Percentiles rank a stretch among this genome's conserved stretches.
These are phyloP conservation scores for Cenopis cana DNA, from an alignment of 2,888 invertebrate species.

Conservation along the genomic window DNA sequence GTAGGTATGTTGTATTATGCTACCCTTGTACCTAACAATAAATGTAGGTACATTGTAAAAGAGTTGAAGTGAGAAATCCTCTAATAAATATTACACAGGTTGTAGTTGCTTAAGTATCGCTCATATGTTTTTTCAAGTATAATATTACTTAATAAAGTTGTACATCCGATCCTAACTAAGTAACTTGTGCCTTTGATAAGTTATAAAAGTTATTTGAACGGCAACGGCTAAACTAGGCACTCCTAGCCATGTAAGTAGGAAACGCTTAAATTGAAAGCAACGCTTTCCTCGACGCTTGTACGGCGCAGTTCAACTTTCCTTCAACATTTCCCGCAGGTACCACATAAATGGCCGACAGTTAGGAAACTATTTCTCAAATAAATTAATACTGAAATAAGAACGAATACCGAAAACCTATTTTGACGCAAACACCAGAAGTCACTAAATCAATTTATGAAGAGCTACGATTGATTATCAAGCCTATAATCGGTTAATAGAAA, in stretches of 20 bases:
- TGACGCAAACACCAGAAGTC: background rate
- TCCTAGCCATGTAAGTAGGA: constrained; percentile 14
- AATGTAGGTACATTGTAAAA: no score
- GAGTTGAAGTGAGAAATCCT: no score
- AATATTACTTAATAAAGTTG: no score
- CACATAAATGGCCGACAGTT: constrained; percentile 13
- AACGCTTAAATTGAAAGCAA: constrained; percentile 23
- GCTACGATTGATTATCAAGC: constrained; percentile 18
- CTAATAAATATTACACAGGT: no score
- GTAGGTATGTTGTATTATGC: no score
- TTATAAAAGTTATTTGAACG: constrained; percentile 12
- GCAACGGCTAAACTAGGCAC: constrained; percentile 7
- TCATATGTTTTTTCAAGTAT: no score
- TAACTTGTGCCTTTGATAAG: constrained; percentile 3
- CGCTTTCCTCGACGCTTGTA: constrained; percentile 15
- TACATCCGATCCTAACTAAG: no score
- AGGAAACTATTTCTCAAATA: constrained; percentile 14
- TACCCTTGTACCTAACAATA: no score
- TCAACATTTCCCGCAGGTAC: constrained; percentile 30
- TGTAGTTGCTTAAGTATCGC: no score
- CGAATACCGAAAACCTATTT: background rate
- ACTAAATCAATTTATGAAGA: constrained; percentile 29
- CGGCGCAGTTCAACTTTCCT: constrained; percentile 27
- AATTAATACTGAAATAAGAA: background rate
- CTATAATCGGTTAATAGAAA: constrained; percentile 39